Conservation (phyloP, 37 sponge, comb jelly and placozoan genomes). For the Axinella damicornis region DNA sequence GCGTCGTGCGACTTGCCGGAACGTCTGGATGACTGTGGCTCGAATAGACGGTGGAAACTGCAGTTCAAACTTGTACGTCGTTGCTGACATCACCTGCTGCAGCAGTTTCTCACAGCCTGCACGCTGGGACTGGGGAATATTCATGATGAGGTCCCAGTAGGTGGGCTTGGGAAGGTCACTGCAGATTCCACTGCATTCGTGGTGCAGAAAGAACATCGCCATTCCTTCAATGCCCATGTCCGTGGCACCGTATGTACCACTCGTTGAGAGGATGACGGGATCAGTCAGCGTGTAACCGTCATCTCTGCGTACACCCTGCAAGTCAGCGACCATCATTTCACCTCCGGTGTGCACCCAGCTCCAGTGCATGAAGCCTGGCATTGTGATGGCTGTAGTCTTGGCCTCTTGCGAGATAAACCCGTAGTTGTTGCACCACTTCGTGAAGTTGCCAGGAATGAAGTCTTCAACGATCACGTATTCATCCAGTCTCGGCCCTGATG, state of each 20-base stretch:
- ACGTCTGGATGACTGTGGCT: too few relatives aligned
- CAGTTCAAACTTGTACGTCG: too few relatives aligned
- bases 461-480: constrained; percentile 52
- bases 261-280: constrained; percentile 40
- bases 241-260: constrained; percentile 39
- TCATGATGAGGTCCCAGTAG: too few relatives aligned
- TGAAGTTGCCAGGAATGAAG: constrained; percentile 48
- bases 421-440: constrained; percentile 65
- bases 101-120: too few relatives aligned
- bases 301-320: constrained; percentile 52
- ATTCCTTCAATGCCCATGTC: constrained; percentile 67
- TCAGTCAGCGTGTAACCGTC: constrained; percentile 48
- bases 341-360: constrained; percentile 59
- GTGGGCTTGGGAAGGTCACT: constrained; percentile 21
- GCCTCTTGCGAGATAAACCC: constrained; percentile 35
- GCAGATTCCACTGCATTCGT: constrained; percentile 55
- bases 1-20: too few relatives aligned
- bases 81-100: too few relatives aligned
- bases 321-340: constrained; percentile 50
- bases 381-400: not conserved
- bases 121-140: too few relatives aligned
- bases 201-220: constrained; percentile 57
- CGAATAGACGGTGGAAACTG: too few relatives aligned
- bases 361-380: constrained; percentile 74
- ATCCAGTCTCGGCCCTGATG: constrained; percentile 3